These are phyloP conservation scores for Sabellastarte sp. DNA, from an alignment of 2,888 invertebrate species.

Conservation along the genomic window DNA sequence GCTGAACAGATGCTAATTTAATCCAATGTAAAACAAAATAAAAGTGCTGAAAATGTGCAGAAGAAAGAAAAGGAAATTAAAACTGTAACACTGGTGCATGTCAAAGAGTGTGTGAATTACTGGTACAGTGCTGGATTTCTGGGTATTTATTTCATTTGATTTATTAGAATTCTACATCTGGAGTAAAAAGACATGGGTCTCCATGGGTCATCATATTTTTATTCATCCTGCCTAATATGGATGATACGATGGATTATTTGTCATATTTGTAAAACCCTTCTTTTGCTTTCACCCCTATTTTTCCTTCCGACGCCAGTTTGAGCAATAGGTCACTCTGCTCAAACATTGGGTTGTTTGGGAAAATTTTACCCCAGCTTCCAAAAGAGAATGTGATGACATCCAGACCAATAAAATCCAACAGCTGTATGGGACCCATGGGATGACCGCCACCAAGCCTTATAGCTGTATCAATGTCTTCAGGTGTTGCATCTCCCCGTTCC, in stretches of 20 bases:
- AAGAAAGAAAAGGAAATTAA: too few species aligned
- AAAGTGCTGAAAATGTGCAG: too few species aligned
- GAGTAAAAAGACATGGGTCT: too few species aligned
- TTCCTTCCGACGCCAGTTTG: conserved; percentile 75
- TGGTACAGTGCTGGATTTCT: too few species aligned
- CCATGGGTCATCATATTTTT: too few species aligned
- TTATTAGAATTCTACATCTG: too few species aligned
- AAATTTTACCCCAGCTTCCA: conserved; percentile 73
- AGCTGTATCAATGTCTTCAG: conserved; percentile 78
- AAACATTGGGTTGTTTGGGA: conserved; percentile 71
- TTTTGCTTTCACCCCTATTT: conserved; percentile 76
- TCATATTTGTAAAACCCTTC: conserved; percentile 81
- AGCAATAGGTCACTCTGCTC: conserved; percentile 66
- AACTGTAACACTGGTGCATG: too few species aligned
- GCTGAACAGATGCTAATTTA: too few species aligned
- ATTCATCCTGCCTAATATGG: too few species aligned
- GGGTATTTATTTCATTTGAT: too few species aligned
- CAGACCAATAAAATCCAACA: conserved; percentile 78
- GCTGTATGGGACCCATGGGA: conserved; percentile 87
- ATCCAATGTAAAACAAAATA: too few species aligned
- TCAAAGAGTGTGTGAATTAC: too few species aligned
- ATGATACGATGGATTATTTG: conserved; percentile 38
- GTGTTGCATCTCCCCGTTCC: conserved; percentile 73
- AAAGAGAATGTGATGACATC: conserved; percentile 70
- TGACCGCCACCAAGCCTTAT: conserved; percentile 82